Percentiles rank a stretch among this genome's conserved stretches.
phyloP scores from a whole-genome alignment of 92 coral and sea anemone genomes.

The Phenganax stokvisi region DNA sequence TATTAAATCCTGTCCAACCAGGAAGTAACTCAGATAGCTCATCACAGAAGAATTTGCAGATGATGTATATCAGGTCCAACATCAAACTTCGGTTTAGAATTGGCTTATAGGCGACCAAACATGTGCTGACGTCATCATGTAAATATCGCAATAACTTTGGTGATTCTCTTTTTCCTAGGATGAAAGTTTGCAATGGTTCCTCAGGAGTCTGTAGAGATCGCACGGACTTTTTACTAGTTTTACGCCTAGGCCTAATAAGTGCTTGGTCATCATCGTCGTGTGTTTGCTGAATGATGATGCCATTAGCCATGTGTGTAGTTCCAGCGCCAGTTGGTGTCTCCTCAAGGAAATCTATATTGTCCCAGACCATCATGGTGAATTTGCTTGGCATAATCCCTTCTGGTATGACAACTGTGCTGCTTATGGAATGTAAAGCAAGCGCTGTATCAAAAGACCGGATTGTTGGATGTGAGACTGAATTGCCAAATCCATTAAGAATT shows the following conservation, averaged over 20 bases:
- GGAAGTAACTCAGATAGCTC: neutral
- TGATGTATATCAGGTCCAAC: constrained; percentile 4
- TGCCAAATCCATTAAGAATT: constrained; percentile 12
- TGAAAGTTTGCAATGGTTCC: neutral
- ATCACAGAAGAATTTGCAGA: neutral
- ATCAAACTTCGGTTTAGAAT: neutral
- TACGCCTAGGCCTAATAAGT: too few species aligned
- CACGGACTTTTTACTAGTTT: constrained; percentile 1
- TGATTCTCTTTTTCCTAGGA: constrained; percentile 12
- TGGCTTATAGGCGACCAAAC: neutral
- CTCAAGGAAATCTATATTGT: constrained; percentile 30
- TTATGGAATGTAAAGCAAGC: neutral
- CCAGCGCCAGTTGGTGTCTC: constrained; percentile 30
- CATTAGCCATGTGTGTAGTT: constrained; percentile 26
- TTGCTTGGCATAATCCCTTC: constrained; percentile 14
- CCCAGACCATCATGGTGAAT: constrained; percentile 17
- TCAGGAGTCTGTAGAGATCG: constrained; percentile 6
- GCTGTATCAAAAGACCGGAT: neutral
- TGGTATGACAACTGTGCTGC: constrained; percentile 16
- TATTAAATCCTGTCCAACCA: constrained; percentile 27
- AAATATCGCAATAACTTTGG: neutral
- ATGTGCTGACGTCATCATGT: neutral
- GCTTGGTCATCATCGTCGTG: too few species aligned
- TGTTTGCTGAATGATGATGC: constrained; percentile 4
- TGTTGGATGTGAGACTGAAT: constrained; percentile 24